These are phyloP conservation scores for Threskiornis aethiopicus DNA, from an alignment of 2,797 vertebrate species.

Conservation along the genomic window DNA sequence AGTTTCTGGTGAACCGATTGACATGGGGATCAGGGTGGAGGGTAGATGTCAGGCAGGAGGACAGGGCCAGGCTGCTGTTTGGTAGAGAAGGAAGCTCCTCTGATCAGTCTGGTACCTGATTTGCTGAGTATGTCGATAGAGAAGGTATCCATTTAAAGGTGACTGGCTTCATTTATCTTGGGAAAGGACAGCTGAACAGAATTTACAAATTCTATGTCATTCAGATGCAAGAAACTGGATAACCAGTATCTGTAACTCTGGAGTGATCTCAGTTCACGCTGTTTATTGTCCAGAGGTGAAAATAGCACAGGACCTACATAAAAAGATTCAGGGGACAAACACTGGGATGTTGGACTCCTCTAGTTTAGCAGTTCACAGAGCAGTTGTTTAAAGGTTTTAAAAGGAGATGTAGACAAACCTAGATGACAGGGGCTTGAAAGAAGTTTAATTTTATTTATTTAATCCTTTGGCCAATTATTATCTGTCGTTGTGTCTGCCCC, in stretches of 20 bases:
- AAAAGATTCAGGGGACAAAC: not conserved
- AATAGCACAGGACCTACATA: not conserved
- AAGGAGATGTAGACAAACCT: not conserved
- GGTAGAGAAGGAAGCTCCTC: not conserved
- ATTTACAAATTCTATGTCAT: not conserved
- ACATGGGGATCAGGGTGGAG: not conserved
- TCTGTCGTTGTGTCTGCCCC: not conserved
- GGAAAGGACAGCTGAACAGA: not conserved
- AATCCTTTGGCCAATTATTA: not conserved
- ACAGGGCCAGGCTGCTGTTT: not conserved
- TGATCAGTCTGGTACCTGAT: not conserved
- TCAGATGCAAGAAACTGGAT: not conserved
- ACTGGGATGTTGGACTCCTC: fast-evolving
- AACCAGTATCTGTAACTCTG: not conserved
- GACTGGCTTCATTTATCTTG: not conserved
- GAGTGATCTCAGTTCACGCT: not conserved
- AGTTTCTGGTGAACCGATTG: not conserved
- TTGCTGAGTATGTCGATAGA: not conserved
- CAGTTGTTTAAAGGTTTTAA: not conserved
- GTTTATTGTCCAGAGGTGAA: not conserved
- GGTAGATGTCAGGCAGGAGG: not conserved
- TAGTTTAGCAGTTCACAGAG: not conserved
- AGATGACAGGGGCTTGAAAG: not conserved
- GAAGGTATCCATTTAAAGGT: not conserved
- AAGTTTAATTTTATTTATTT: not conserved